Evolutionary conservation across 2,888 invertebrate species (phyloP), one percentile per base, ranked within the genome.

Genomic region (Tenthredo notha): DNA sequence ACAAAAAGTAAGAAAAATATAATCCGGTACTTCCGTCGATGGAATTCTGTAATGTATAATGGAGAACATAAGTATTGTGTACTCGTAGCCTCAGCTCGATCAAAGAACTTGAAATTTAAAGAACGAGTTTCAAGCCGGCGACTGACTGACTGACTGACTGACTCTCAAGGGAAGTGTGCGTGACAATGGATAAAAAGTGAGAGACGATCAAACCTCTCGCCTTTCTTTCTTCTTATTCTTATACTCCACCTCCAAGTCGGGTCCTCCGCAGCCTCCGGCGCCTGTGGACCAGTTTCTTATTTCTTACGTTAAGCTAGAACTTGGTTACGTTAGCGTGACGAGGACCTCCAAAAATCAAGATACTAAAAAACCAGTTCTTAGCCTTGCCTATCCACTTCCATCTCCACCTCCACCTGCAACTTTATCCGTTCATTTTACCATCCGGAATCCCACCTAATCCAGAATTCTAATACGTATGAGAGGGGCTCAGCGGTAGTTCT

Each of bases 371-470:
- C 72, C 72, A 25, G 72, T 74, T 74, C 43, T 43, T 40, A 18
- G 65, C 70, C 77, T 10, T 77, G 74, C 78, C 85, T 85, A 58
- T 85, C 74, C 61, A 86, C 84, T 54, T 85, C 67, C 70, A 65
- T 61, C 82, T 54, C 84, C 84, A 84, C 47, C 84, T 84, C 47
- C 67, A 67, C 33, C 3, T 29, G 18, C 1, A 67, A 15, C 12
- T 67, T 33, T 33, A 33, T 67, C 15, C 25, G 61, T 61, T 61
- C 25, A 54, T 54, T 54, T 54, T 1, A 54, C 54, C 61, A 61
- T 50, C 50, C 25, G 29, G 18, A 40, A 25, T 70, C 70, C 37
- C 40, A 1, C 5, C 72, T 74, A 37, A 74, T 43, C 47, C 18
- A 77, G 50, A 40, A 77, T 50, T 54, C 61, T 61, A 78, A 78